Evolutionary conservation across 2,888 invertebrate genomes (phyloP).

Genomic region (Heliconius charithonia): DNA sequence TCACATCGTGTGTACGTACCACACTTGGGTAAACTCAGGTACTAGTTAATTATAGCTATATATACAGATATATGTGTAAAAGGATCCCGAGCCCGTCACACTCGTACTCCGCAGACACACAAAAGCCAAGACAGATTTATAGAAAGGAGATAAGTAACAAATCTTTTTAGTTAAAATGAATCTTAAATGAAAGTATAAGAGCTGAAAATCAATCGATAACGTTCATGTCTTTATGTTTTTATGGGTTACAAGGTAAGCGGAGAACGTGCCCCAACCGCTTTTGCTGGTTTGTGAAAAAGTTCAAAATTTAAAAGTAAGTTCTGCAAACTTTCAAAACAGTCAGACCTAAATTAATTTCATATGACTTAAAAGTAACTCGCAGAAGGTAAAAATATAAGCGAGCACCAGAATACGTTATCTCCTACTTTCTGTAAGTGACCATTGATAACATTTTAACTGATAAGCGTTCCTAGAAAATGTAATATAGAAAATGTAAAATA

Average conservation of each 20-base stretch:
- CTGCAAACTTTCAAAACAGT: conserved; percentile 27
- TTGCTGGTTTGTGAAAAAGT: conserved; percentile 71
- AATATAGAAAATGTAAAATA: conserved; percentile 49
- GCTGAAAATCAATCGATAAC: conserved; percentile 58
- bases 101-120: conserved; percentile 78
- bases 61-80: conserved; percentile 69
- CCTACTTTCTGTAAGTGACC: conserved; percentile 53
- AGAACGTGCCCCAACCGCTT: conserved; percentile 81
- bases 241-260: conserved; percentile 67
- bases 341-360: background rate
- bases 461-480: conserved; percentile 65
- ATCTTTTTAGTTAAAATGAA: conserved; percentile 39
- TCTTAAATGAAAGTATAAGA: conserved; percentile 63
- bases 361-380: background rate
- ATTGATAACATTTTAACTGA: conserved; percentile 64
- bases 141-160: conserved; percentile 62
- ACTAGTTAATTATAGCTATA: conserved; percentile 78
- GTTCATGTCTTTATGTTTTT: conserved; percentile 60
- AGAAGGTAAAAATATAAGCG: background rate
- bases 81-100: conserved; percentile 78
- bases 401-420: conserved; percentile 46
- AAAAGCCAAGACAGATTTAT: conserved; percentile 70
- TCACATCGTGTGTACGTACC: conserved; percentile 42
- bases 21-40: conserved; percentile 69
- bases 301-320: conserved; percentile 52